Percentiles rank a stretch among this genome's conserved stretches.
These are phyloP conservation scores for Lepilemur ruficaudatus DNA, from an alignment of 2,797 vertebrate genomes.

Conservation along the genomic window DNA sequence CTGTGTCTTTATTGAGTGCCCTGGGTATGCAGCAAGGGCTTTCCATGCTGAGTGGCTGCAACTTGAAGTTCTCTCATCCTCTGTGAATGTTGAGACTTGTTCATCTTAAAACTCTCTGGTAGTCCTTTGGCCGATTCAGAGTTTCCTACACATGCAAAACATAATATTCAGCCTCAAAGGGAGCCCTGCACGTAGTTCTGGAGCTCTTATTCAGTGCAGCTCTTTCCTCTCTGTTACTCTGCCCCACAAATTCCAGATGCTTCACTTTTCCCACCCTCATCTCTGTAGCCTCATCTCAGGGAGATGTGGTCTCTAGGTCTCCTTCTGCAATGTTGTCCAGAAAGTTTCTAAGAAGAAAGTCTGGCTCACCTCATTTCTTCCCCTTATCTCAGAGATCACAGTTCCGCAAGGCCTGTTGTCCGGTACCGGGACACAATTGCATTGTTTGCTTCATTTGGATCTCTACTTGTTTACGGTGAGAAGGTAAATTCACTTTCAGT, in stretches of 20 bases:
- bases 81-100: not conserved
- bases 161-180: no score
- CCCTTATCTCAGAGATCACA: not conserved
- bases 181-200: accelerated
- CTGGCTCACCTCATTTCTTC: not conserved
- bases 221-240: not conserved
- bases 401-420: not conserved
- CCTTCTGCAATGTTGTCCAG: not conserved
- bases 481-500: not conserved
- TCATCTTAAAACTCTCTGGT: not conserved
- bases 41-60: not conserved
- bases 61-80: not conserved
- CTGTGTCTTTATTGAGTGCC: not conserved
- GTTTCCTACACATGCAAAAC: not conserved
- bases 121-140: not conserved
- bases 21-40: not conserved
- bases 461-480: not conserved
- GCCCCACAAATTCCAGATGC: not conserved
- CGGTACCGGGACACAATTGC: not conserved
- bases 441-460: not conserved
- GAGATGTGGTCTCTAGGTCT: not conserved
- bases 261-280: not conserved
- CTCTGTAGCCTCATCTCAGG: not conserved
- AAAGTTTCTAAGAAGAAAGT: not conserved
- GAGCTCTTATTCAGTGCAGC: not conserved